Conservation (phyloP, 1,140 invertebrate genomes). For the Oreohelix idahoensis region DNA sequence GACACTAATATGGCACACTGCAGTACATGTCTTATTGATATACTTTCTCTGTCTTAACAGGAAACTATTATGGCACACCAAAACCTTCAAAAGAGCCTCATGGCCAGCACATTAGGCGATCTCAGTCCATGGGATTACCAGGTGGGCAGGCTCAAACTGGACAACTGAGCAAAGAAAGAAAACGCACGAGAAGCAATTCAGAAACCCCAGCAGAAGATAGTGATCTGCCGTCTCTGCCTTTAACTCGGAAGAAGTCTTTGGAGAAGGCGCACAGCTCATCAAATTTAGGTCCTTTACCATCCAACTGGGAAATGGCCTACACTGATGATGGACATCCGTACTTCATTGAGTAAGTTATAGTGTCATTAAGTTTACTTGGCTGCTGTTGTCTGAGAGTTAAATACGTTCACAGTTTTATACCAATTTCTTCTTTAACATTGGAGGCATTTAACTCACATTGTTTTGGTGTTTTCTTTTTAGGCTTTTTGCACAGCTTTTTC, state of each 20-base stretch:
- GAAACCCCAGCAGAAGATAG: conserved; percentile 58
- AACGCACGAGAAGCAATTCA: conserved; percentile 56
- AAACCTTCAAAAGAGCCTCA: conserved; percentile 73
- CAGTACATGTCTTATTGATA: too few species aligned
- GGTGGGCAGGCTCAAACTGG: conserved; percentile 77
- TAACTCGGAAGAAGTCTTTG: conserved; percentile 62
- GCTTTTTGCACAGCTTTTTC: too few species aligned
- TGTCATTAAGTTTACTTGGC: too few species aligned
- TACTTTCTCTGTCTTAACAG: conserved; percentile 52
- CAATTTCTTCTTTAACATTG: too few species aligned
- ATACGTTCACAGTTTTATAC: too few species aligned
- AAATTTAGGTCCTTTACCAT: conserved; percentile 88
- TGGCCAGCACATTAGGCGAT: conserved; percentile 55
- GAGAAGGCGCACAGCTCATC: conserved; percentile 55
- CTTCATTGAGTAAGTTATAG: conserved; percentile 92
- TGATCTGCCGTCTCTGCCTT: conserved; percentile 54
- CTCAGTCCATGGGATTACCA: conserved; percentile 73
- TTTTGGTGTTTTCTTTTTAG: too few species aligned
- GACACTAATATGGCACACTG: too few species aligned
- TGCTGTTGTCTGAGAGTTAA: too few species aligned
- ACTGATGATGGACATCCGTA: conserved; percentile 96
- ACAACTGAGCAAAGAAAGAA: conserved; percentile 75
- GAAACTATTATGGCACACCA: conserved; percentile 75
- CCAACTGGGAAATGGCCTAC: conserved; percentile 97
- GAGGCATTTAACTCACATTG: too few species aligned